Evolutionary conservation across 1,140 invertebrate species (phyloP), one percentile per base, ranked within the genome.

Genomic region (Archivesica marissinica): DNA sequence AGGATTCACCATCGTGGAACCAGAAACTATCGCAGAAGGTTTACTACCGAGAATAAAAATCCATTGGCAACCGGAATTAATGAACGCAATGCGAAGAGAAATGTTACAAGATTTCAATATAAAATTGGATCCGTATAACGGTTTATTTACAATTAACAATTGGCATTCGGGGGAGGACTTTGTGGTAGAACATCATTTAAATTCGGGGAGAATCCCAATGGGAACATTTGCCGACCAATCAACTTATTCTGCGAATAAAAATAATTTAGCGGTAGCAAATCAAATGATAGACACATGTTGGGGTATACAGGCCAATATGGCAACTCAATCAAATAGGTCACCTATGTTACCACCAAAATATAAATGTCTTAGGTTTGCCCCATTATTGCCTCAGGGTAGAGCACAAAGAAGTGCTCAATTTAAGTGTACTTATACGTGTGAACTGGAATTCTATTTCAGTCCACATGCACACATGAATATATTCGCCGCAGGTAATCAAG

Each of bases 251-350:
- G 54, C 50, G 35, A 77, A 56, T 23, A 41, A 33, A 56, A 23
- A 11, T 6, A 35, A 35, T 13, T 20, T 54, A 39, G 7, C 54
- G n/a, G 11, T 38, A 59, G 74, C 52, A n/a, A 77, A 56, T 4
- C 15, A 59, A 33, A 44, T 77, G 33, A 6, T 59, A 33, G 38
- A 77, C 7, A 56, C 74, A 56, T 28, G 54, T 6, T 77, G 38
- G 28, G 74, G 52, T 52, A 59, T 77, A 41, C 50, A 59, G 28
- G 74, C 74, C 11, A 77, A 77, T 23, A 77, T 77, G 74, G 74
- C 74, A 15, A 77, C 74, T 13, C 11, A 77, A 59, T 0, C 20
- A n/a, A 77, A 77, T 30, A 54, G 52, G 17, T 59, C 74, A 56
- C 74, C 74, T 15, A 77, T 77, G 7, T 2, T 77, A 7, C 74